Conservation (phyloP, 1,140 invertebrate genomes). For the Chironomus tepperi region DNA sequence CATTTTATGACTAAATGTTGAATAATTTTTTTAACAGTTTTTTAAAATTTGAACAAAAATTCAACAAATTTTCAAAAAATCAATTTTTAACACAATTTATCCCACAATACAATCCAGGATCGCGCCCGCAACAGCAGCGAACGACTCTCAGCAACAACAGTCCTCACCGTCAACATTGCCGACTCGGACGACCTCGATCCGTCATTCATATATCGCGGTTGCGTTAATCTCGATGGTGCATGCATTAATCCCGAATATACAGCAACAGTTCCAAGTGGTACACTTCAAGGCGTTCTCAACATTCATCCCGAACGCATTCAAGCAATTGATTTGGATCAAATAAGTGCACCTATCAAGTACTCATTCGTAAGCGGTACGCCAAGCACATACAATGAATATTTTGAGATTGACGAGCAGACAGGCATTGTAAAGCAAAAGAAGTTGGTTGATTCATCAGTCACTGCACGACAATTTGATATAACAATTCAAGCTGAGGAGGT, state of each 20-base stretch:
- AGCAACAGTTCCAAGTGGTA: slow-evolving; percentile 69
- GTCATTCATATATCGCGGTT: slow-evolving; percentile 76
- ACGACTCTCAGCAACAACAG: slow-evolving; percentile 71
- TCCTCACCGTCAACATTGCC: slow-evolving; percentile 72
- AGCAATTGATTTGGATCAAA: slow-evolving; percentile 79
- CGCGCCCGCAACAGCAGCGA: slow-evolving; percentile 64
- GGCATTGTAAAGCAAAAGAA: slow-evolving; percentile 71
- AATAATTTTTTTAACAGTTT: no score
- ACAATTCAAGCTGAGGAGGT: slow-evolving; percentile 77
- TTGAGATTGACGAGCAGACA: slow-evolving; percentile 70
- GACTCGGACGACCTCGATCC: slow-evolving; percentile 86
- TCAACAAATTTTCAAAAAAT: not conserved
- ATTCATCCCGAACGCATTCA: slow-evolving; percentile 82
- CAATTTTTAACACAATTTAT: slow-evolving; percentile 28
- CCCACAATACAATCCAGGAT: no score
- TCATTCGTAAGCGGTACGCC: slow-evolving; percentile 72
- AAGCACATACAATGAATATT: slow-evolving; percentile 65
- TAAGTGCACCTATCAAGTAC: slow-evolving; percentile 70
- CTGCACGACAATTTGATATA: slow-evolving; percentile 51
- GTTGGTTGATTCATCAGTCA: slow-evolving; percentile 66
- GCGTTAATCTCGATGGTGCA: slow-evolving; percentile 63
- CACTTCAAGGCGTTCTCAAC: slow-evolving; percentile 68
- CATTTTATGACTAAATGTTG: no score
- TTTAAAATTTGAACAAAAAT: not conserved
- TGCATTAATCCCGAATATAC: slow-evolving; percentile 77